These are phyloP conservation scores for Ypsolopha sequella DNA, from an alignment of 2,888 invertebrate genomes.

Conservation along the genomic window DNA sequence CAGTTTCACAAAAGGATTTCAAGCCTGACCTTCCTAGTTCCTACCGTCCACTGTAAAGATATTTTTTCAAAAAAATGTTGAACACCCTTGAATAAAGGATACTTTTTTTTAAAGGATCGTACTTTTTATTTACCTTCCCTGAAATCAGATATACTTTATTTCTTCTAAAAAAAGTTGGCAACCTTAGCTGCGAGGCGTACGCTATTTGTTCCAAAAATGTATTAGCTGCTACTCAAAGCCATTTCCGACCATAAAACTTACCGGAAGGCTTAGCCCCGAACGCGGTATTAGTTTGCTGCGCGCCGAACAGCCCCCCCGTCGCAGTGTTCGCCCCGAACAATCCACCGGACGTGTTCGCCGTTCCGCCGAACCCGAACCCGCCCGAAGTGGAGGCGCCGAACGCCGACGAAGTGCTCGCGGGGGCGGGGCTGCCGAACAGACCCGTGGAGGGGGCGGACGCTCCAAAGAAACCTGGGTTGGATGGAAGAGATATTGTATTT, in stretches of 20 bases:
- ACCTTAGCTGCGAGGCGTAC: too few species aligned
- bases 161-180: too few species aligned
- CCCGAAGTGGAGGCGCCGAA: constrained; percentile 74
- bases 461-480: constrained; percentile 70
- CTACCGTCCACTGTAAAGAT: too few species aligned
- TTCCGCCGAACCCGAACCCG: constrained; percentile 50
- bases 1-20: too few species aligned
- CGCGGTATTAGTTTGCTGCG: constrained; percentile 63
- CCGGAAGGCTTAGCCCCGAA: constrained; percentile 66
- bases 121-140: too few species aligned
- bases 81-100: too few species aligned
- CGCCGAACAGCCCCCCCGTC: constrained; percentile 73
- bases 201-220: too few species aligned
- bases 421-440: constrained; percentile 35
- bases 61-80: too few species aligned
- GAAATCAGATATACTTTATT: too few species aligned
- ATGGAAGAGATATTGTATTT: neutral
- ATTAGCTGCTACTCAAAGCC: too few species aligned
- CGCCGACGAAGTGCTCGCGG: constrained; percentile 64
- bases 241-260: neutral
- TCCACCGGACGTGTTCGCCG: constrained; percentile 46
- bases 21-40: too few species aligned
- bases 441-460: constrained; percentile 46
- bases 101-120: too few species aligned
- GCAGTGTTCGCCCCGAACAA: constrained; percentile 57